Conservation (phyloP, 2,888 invertebrate genomes). For the Drosophila fungiperda region DNA sequence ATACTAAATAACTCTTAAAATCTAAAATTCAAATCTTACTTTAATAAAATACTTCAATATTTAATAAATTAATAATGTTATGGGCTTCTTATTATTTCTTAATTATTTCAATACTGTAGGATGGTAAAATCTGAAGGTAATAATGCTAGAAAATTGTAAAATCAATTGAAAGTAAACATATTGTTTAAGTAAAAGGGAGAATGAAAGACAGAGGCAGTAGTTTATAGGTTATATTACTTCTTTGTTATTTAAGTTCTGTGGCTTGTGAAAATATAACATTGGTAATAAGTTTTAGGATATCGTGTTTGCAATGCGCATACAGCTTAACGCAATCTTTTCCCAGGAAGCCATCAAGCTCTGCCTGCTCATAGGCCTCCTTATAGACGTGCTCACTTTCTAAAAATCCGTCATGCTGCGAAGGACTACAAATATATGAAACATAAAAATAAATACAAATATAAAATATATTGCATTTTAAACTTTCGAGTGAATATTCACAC, state of each 20-base stretch:
- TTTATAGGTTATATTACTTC: slow-evolving; percentile 32
- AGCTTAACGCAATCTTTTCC: slow-evolving; percentile 74
- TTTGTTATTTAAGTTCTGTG: slow-evolving; percentile 8
- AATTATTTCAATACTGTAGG: neutral
- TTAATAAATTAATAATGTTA: neutral
- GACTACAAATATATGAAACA: slow-evolving; percentile 76
- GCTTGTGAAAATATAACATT: slow-evolving; percentile 59
- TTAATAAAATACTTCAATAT: neutral
- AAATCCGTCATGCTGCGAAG: slow-evolving; percentile 87
- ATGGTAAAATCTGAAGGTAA: neutral
- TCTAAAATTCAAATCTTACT: neutral
- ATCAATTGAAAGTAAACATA: neutral
- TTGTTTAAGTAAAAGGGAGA: slow-evolving; percentile 34
- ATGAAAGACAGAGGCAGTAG: slow-evolving; percentile 45
- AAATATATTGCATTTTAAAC: neutral
- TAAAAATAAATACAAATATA: no score
- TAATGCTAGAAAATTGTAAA: slow-evolving; percentile 2
- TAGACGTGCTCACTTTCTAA: slow-evolving; percentile 85
- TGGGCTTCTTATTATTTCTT: no score
- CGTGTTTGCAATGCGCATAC: slow-evolving; percentile 74
- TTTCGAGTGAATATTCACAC: slow-evolving; percentile 50
- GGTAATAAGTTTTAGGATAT: slow-evolving; percentile 68
- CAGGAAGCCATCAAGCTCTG: slow-evolving; percentile 76
- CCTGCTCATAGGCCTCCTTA: slow-evolving; percentile 81
- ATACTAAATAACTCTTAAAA: neutral